Conservation (phyloP, 2,113 vertebrate species). For the Benitochromis conjunctus region DNA sequence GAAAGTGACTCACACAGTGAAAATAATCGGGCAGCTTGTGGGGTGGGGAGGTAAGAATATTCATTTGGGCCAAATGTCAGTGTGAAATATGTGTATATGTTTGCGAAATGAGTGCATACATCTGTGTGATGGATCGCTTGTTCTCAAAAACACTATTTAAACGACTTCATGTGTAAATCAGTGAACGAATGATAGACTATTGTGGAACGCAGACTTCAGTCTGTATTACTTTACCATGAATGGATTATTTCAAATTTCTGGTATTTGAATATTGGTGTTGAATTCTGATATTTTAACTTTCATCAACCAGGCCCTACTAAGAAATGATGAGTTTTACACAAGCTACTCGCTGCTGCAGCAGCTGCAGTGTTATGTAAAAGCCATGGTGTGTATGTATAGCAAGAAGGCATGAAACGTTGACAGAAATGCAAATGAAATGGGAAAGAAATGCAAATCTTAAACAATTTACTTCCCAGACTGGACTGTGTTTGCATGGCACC, state of each 20-base stretch:
- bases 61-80: background rate
- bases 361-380: conserved; percentile 48
- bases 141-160: background rate
- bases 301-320: conserved; percentile 8
- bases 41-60: background rate
- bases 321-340: background rate
- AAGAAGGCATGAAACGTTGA: conserved; percentile 71
- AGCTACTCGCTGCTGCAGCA: conserved; percentile 10
- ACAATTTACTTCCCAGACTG: conserved; percentile 67
- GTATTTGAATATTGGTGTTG: background rate
- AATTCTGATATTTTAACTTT: background rate
- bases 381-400: conserved; percentile 66
- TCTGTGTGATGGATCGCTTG: background rate
- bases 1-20: background rate
- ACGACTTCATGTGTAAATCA: background rate
- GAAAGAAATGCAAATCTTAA: conserved; percentile 63
- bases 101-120: background rate
- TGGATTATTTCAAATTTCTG: background rate
- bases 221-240: background rate
- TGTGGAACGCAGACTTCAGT: background rate
- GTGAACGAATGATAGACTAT: background rate
- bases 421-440: conserved; percentile 17
- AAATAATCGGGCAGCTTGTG: background rate
- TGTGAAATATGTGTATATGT: background rate
- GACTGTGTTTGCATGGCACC: conserved; percentile 77